phyloP scores from a whole-genome alignment of 2,888 invertebrate genomes.

The Zeuzera pyrina region DNA sequence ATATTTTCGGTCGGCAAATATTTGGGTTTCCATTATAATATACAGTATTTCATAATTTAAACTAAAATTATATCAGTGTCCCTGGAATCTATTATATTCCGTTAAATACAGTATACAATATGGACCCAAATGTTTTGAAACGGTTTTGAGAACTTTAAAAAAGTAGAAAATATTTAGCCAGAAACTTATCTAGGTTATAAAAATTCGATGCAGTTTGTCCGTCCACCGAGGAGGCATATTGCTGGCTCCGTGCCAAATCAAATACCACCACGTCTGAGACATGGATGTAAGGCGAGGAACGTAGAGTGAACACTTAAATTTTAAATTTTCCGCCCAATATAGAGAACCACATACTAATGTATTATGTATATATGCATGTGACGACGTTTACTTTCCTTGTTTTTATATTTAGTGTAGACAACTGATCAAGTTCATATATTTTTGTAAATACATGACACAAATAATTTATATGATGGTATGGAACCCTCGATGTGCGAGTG shows the following conservation, averaged over 20 bases:
- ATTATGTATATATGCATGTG: conserved; percentile 6
- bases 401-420: neutral
- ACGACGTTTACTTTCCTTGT: conserved; percentile 1
- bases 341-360: too few relatives aligned
- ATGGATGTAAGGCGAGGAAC: conserved; percentile 31
- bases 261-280: conserved; percentile 39
- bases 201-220: conserved; percentile 50
- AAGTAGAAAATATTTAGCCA: conserved; percentile 14
- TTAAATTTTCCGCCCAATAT: conserved; percentile 44
- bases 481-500: neutral
- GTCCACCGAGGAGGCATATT: conserved; percentile 43
- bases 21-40: too few relatives aligned
- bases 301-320: conserved; percentile 59
- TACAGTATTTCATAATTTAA: too few relatives aligned
- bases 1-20: too few relatives aligned
- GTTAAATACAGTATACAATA: too few relatives aligned
- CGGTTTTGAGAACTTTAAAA: neutral
- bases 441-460: neutral
- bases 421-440: neutral
- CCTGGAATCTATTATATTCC: too few relatives aligned
- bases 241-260: conserved; percentile 53
- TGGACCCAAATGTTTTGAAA: too few relatives aligned
- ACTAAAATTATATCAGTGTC: too few relatives aligned
- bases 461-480: conserved; percentile 1
- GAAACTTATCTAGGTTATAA: conserved; percentile 47